Evolutionary conservation across 1,140 invertebrate species (phyloP), one percentile per base, ranked within the genome.

Genomic region (Chironomus tepperi): DNA sequence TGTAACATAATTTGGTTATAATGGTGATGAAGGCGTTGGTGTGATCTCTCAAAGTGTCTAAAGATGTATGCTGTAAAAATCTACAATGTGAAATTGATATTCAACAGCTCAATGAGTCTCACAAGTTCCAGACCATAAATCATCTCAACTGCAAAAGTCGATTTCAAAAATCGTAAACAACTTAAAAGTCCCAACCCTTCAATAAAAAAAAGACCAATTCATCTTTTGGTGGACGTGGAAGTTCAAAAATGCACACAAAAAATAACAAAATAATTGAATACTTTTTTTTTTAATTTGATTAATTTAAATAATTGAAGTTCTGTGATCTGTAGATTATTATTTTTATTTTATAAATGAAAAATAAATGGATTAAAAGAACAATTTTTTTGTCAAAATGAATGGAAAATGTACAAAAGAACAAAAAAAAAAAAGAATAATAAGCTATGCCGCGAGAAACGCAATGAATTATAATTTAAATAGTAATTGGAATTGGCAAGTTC

Each of bases 241-340:
- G 15, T n/a, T 12, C 47, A 57, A 34, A 34, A 34, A 34, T 34
- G 24, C 24, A 34, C 24, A 34, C 24, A 34, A 34, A n/a, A n/a
- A 34, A 5, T 34, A 34, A 34, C 24, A 34, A n/a, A n/a, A 34
- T 34, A 34, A n/a, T 10, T 12, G 47, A 57, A 57, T 12, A 57
- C 47, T 57, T 57, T 57, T n/a, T n/a, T n/a, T n/a, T 57, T 57
- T 34, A 34, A 34, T 57, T 57, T 57, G n/a, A 57, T 57, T 57
- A 57, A 70, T 70, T 70, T 70, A 70, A 70, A 70, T 70, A 70
- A 70, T 70, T 70, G 18, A 70, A 70, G 19, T 70, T 70, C 65
- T 70, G 65, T 70, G 65, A 70, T 70, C 65, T 70, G 19, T 70
- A 70, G 65, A 70, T 70, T 70, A 70, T 70, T 70, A 70, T 70